phyloP scores from a whole-genome alignment of 1,140 invertebrate species.

The Drosophila lini region DNA sequence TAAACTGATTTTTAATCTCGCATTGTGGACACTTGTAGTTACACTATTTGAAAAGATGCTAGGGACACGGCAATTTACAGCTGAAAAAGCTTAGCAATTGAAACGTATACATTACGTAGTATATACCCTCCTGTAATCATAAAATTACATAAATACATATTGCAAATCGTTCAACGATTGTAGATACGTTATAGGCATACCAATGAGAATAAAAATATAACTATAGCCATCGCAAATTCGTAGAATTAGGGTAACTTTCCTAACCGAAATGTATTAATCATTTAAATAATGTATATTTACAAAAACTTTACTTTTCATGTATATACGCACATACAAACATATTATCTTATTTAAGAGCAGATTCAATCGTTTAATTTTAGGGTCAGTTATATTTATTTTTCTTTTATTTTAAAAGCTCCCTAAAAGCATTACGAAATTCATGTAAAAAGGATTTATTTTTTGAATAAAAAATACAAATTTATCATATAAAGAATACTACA shows the following conservation, averaged over 20 bases:
- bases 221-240: constrained; percentile 3
- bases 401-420: not conserved
- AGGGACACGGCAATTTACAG: constrained; percentile 13
- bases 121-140: constrained; percentile 47
- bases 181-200: constrained; percentile 37
- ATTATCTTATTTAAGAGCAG: not conserved
- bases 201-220: constrained; percentile 10
- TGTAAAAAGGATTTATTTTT: constrained; percentile 1
- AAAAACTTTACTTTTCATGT: constrained; percentile 11
- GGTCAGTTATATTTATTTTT: not conserved
- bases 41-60: constrained; percentile 14
- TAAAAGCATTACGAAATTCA: not conserved
- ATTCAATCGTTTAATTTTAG: not conserved
- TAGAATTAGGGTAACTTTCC: constrained; percentile 9
- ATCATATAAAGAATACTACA: constrained; percentile 10
- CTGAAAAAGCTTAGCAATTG: constrained; percentile 24
- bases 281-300: constrained; percentile 3
- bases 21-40: constrained; percentile 4
- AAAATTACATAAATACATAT: constrained; percentile 43
- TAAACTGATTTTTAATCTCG: constrained; percentile 4
- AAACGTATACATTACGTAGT: constrained; percentile 25
- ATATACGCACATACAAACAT: constrained; percentile 16
- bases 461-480: not conserved
- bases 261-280: not conserved
- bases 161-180: constrained; percentile 46